Evolutionary conservation across 35 echinoderm and acorn worm species (phyloP).

Genomic region (Stichopus chloronotus): DNA sequence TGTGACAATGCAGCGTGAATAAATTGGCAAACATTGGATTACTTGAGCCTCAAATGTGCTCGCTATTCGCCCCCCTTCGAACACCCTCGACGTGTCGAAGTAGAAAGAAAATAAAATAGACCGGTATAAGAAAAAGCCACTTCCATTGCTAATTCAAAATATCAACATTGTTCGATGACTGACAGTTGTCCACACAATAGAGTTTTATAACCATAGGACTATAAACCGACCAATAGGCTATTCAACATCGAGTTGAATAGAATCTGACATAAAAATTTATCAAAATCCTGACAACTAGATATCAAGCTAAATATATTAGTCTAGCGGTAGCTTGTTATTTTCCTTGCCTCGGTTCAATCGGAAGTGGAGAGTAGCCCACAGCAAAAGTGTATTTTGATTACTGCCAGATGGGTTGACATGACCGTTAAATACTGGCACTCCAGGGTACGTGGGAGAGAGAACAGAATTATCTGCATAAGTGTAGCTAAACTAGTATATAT

Average conservation of each 20-base stretch:
- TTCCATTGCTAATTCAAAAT: background rate
- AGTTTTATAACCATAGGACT: background rate
- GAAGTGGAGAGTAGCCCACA: constrained; percentile 26
- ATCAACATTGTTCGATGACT: background rate
- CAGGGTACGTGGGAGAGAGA: background rate
- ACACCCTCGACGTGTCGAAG: constrained; percentile 43
- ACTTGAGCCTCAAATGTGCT: constrained; percentile 12
- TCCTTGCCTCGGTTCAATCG: constrained; percentile 34
- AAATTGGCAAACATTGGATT: constrained; percentile 18
- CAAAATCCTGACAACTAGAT: background rate
- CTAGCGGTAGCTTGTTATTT: constrained; percentile 6
- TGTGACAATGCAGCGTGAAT: constrained; percentile 31
- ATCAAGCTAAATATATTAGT: constrained; percentile 6
- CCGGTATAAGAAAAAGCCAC: background rate
- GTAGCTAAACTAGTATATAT: background rate
- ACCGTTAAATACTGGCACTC: background rate
- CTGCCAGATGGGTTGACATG: constrained; percentile 20
- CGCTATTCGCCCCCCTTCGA: constrained; percentile 34
- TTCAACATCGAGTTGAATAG: background rate
- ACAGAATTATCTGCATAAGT: background rate
- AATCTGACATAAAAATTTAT: background rate
- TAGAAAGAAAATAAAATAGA: background rate
- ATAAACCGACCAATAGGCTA: background rate
- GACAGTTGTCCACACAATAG: background rate
- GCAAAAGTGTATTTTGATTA: constrained; percentile 34